Conservation (phyloP, 2,797 vertebrate species). For the Fistularia tabacaria region DNA sequence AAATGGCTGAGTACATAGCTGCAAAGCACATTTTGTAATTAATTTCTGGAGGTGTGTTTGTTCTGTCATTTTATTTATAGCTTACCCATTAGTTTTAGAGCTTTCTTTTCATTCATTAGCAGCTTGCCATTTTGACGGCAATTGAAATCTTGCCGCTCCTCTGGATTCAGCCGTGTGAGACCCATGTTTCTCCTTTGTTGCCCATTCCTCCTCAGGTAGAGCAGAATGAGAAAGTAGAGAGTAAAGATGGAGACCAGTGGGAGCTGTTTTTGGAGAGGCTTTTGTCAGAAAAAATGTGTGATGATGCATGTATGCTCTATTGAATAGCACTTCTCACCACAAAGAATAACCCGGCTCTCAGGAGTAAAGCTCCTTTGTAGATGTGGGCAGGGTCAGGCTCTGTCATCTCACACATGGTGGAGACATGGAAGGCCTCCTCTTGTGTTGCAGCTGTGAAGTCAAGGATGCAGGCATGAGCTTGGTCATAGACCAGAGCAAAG, state of each 20-base stretch:
- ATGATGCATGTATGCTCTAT: background rate
- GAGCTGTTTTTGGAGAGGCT: slow-evolving; percentile 37
- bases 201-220: slow-evolving; percentile 67
- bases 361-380: slow-evolving; percentile 71
- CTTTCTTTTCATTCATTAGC: slow-evolving; percentile 72
- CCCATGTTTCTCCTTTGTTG: slow-evolving; percentile 73
- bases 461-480: slow-evolving; percentile 71
- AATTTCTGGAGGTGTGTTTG: no score
- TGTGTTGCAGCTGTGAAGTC: slow-evolving; percentile 69
- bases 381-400: slow-evolving; percentile 72
- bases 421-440: slow-evolving; percentile 67
- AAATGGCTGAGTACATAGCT: no score
- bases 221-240: slow-evolving; percentile 74
- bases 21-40: no score
- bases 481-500: slow-evolving; percentile 75
- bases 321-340: slow-evolving; percentile 44
- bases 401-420: slow-evolving; percentile 79
- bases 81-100: slow-evolving; percentile 78
- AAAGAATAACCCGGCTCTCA: slow-evolving; percentile 73
- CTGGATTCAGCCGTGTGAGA: slow-evolving; percentile 45
- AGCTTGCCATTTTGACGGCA: slow-evolving; percentile 63
- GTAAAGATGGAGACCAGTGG: slow-evolving; percentile 69
- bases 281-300: slow-evolving; percentile 1
- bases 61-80: background rate
- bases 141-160: slow-evolving; percentile 44